These are phyloP conservation scores for Phrynosoma platyrhinos DNA, from an alignment of 2,113 vertebrate species.

Conservation along the genomic window DNA sequence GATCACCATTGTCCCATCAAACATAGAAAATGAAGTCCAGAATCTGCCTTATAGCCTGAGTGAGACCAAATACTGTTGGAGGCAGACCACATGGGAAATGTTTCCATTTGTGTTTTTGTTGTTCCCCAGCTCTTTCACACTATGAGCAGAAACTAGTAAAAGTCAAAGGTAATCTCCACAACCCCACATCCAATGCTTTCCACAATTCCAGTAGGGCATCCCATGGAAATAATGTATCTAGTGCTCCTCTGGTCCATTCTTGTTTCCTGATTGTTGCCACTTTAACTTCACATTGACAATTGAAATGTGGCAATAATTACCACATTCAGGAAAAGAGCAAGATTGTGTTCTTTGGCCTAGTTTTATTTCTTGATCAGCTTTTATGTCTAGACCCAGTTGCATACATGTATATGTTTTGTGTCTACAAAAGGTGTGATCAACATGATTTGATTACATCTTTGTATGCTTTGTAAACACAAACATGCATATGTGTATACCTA, in stretches of 20 bases:
- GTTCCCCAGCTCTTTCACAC: neutral
- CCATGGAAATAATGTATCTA: neutral
- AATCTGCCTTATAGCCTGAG: no score
- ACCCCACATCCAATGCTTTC: neutral
- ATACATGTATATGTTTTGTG: neutral
- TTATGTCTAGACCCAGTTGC: neutral
- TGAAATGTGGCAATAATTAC: neutral
- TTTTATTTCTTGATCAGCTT: neutral
- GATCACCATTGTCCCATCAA: no score
- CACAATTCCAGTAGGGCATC: neutral
- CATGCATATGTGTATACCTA: no score
- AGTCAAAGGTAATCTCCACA: no score
- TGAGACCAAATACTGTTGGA: no score
- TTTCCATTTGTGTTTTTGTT: neutral
- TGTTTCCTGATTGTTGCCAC: neutral
- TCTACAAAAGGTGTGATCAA: neutral
- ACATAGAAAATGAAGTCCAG: no score
- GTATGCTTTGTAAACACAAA: no score
- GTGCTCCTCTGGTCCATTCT: neutral
- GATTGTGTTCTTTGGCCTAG: neutral
- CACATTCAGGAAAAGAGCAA: neutral
- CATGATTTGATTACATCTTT: no score
- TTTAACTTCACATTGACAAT: neutral
- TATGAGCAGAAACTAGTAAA: neutral
- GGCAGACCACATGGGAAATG: no score